These are phyloP conservation scores for Nomada goodeniana DNA, from an alignment of 2,888 invertebrate species.

Conservation along the genomic window DNA sequence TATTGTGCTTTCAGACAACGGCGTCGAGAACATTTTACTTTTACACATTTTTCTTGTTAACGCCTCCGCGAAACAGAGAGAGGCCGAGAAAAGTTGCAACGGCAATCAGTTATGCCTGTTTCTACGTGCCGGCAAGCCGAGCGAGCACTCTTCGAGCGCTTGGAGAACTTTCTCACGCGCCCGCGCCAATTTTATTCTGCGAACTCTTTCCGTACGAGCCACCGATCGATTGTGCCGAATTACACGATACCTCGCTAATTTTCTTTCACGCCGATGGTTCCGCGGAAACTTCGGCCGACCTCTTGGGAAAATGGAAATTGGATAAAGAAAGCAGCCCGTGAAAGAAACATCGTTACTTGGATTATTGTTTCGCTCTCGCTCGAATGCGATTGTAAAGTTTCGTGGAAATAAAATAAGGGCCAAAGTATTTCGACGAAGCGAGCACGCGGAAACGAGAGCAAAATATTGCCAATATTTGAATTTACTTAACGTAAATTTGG, in stretches of 20 bases:
- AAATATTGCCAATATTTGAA: background rate
- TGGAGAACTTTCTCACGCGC: constrained; percentile 41
- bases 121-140: constrained; percentile 26
- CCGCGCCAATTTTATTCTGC: constrained; percentile 42
- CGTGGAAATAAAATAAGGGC: no score
- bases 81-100: constrained; percentile 38
- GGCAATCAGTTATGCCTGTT: constrained; percentile 58
- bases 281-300: background rate
- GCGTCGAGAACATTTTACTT: constrained; percentile 31
- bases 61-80: constrained; percentile 16
- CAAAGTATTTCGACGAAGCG: no score
- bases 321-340: background rate
- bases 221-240: constrained; percentile 37
- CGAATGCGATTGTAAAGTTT: background rate
- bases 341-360: background rate
- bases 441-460: no score
- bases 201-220: constrained; percentile 32
- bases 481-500: no score
- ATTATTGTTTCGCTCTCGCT: background rate
- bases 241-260: constrained; percentile 39
- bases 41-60: constrained; percentile 51
- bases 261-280: constrained; percentile 20
- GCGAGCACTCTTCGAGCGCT: constrained; percentile 20
- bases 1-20: constrained; percentile 35
- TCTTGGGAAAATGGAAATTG: background rate